A percentile compares a stretch with the other conserved stretches of the same genome.
These are phyloP conservation scores for Orthosia cruda DNA, from an alignment of 2,888 invertebrate species.

Conservation along the genomic window DNA sequence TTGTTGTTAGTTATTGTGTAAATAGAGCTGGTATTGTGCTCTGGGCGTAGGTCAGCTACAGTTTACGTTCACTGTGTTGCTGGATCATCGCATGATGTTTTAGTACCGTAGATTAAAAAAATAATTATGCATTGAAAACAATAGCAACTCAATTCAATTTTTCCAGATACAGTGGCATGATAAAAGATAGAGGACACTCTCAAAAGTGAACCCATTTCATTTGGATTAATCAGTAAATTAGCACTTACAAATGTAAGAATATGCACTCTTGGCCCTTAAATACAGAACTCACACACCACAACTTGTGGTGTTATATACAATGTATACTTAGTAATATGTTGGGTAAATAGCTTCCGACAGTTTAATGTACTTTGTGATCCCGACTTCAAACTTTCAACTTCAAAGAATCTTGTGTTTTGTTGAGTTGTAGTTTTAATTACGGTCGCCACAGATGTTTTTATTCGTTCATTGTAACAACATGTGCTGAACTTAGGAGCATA, in stretches of 20 bases:
- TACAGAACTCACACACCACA: too few species aligned
- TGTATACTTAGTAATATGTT: slow-evolving; percentile 37
- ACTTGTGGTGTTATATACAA: slow-evolving; percentile 51
- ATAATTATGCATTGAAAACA: too few species aligned
- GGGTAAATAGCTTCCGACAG: slow-evolving; percentile 57
- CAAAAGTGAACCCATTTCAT: neutral
- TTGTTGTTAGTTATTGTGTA: slow-evolving; percentile 7
- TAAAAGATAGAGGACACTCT: too few species aligned
- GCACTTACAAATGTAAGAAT: neutral
- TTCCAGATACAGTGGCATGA: too few species aligned
- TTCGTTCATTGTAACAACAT: neutral
- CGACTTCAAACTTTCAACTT: neutral
- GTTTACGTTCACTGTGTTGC: neutral
- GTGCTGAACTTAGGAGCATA: neutral
- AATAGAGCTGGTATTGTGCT: neutral
- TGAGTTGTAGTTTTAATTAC: neutral
- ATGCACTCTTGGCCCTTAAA: too few species aligned
- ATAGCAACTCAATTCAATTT: too few species aligned
- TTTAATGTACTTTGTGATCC: slow-evolving; percentile 52
- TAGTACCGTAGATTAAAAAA: neutral
- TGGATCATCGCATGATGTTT: neutral
- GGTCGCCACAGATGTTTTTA: neutral
- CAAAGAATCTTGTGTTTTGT: neutral
- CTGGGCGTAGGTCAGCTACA: too few species aligned
- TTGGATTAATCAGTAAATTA: neutral